Evolutionary conservation across 2,888 invertebrate genomes (phyloP).

Genomic region (Cerastis leucographa): DNA sequence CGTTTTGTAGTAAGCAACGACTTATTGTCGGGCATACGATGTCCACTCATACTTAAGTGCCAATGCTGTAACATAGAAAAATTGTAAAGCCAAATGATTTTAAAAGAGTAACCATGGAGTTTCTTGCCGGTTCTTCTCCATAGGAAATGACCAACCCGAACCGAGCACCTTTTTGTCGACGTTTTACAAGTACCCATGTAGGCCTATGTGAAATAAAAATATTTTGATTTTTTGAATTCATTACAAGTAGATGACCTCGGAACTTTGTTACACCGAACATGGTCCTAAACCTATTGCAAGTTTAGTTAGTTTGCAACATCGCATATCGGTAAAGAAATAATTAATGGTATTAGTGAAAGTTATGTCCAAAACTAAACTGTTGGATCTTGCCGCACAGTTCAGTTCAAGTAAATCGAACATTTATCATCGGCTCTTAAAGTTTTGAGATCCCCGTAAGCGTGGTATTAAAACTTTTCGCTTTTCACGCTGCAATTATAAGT

Average conservation of each 20-base stretch:
- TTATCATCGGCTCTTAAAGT: constrained; percentile 44
- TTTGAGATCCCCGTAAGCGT: constrained; percentile 18
- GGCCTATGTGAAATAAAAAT: too few relatives aligned
- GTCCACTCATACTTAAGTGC: too few relatives aligned
- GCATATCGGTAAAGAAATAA: constrained; percentile 55
- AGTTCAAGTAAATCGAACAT: constrained; percentile 42
- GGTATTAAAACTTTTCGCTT: constrained; percentile 1
- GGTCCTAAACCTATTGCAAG: constrained; percentile 55
- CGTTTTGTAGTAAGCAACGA: too few relatives aligned
- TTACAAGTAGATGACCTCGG: constrained; percentile 33
- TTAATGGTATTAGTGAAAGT: constrained; percentile 50
- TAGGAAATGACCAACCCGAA: too few relatives aligned
- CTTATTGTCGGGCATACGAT: too few relatives aligned
- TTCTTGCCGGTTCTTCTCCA: too few relatives aligned
- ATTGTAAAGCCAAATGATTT: too few relatives aligned
- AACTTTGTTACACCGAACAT: constrained; percentile 51
- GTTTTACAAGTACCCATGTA: too few relatives aligned
- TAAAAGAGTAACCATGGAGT: too few relatives aligned
- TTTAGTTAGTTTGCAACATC: constrained; percentile 53
- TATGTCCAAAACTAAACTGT: constrained; percentile 45
- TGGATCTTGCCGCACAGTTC: constrained; percentile 31
- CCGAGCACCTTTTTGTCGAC: too few relatives aligned
- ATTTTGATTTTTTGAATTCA: too few relatives aligned
- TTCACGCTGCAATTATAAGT: constrained; percentile 8
- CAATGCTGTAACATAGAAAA: too few relatives aligned